Percentiles rank a stretch among this genome's conserved stretches.
These are phyloP conservation scores for Notarius lentiginosus DNA, from an alignment of 2,113 vertebrate genomes.

Conservation along the genomic window DNA sequence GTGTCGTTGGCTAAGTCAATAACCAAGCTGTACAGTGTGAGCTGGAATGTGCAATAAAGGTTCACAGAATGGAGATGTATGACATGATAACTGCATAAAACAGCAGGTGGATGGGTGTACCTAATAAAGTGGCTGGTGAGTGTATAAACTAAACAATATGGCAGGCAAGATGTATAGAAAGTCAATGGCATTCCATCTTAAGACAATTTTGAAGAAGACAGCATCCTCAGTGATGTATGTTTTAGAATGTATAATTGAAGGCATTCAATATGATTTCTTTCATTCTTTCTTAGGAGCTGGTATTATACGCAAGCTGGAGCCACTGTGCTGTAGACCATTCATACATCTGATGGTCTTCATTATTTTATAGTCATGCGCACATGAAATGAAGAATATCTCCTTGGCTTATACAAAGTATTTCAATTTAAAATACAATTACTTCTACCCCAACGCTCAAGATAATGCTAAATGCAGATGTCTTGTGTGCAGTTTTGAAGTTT, in stretches of 20 bases:
- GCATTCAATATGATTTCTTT: not conserved
- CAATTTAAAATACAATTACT: not conserved
- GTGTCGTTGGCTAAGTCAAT: too few relatives aligned
- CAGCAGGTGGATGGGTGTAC: too few relatives aligned
- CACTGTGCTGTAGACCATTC: not conserved
- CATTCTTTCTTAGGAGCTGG: not conserved
- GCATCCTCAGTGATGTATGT: not conserved
- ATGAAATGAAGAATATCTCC: not conserved
- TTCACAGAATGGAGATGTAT: too few relatives aligned
- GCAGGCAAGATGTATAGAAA: not conserved
- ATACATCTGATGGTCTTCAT: not conserved
- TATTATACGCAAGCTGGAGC: not conserved
- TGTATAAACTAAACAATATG: not conserved
- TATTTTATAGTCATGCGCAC: not conserved
- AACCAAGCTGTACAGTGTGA: too few relatives aligned
- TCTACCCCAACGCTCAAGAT: not conserved
- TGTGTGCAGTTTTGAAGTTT: not conserved
- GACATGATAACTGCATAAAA: too few relatives aligned
- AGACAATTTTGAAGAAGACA: not conserved
- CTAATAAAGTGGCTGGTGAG: too few relatives aligned
- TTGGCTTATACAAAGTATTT: not conserved
- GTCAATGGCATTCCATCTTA: not conserved
- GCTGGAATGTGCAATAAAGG: too few relatives aligned
- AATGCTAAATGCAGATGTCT: not conserved
- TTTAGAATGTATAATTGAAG: not conserved